A percentile compares a stretch with the other conserved stretches of the same genome.
Conservation (phyloP, 1,140 invertebrate genomes). For the Brachystomella parvula region DNA sequence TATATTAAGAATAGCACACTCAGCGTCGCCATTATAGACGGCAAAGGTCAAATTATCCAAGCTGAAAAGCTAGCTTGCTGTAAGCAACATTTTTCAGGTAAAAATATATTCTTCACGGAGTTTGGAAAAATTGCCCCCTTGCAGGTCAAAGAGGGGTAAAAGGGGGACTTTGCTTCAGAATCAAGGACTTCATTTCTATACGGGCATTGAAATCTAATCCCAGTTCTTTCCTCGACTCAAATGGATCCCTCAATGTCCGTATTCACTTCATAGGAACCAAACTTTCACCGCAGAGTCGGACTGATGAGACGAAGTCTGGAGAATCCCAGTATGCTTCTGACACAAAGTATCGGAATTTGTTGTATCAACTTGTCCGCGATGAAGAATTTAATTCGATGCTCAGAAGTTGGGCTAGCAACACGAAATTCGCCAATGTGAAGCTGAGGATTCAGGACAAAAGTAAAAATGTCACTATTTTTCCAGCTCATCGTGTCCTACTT, state of each 20-base stretch:
- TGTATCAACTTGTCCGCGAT: not conserved
- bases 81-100: not conserved
- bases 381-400: not conserved
- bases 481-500: not conserved
- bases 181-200: slow-evolving; percentile 5
- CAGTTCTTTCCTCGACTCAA: not conserved
- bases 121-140: not conserved
- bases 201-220: not conserved
- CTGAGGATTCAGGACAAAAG: not conserved
- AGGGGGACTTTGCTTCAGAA: not conserved
- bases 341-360: not conserved
- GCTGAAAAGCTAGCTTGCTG: slow-evolving; percentile 4
- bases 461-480: not conserved
- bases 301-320: not conserved
- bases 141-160: not conserved
- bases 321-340: not conserved
- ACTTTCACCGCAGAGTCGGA: not conserved
- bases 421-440: not conserved
- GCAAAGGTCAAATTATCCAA: not conserved
- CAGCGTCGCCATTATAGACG: not conserved
- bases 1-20: slow-evolving; percentile 5
- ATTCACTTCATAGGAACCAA: not conserved
- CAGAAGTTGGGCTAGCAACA: slow-evolving; percentile 1
- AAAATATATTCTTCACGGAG: not conserved
- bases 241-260: not conserved